Evolutionary conservation across 2,888 invertebrate species (phyloP), one percentile per base, ranked within the genome.

Genomic region (Euplagia quadripunctaria): DNA sequence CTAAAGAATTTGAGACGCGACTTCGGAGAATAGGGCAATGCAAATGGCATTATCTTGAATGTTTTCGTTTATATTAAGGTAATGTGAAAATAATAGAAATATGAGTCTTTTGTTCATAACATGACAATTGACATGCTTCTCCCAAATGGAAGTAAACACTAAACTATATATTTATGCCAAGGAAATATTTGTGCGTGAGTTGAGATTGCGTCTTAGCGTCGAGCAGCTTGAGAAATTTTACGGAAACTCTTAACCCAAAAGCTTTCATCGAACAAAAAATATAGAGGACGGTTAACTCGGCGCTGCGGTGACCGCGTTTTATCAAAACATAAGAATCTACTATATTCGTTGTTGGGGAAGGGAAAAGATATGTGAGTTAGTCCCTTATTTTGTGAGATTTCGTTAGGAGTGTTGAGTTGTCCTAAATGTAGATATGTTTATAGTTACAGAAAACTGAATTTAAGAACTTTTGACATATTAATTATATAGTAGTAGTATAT

Each of bases 221-320:
- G 49, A 65, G 64, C 17, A 41, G 55, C 65, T 43, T 49, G 75
- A 75, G 80, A 77, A 76, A 83, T 86, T 84, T 74, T 20, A 82
- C 84, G 86, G 86, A 87, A 87, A 86, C 85, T 79, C 83, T 87
- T 82, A 81, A 61, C 79, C 83, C 81, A 85, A 87, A 87, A 86
- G 84, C 84, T 88, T 88, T 88, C 83, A 85, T 77, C 72, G 81
- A 83, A 90, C 88, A 90, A 90, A 90, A 88, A 89, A 85, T 83
- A 85, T 83, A 79, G 75, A 74, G 78, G 79, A 65, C 76, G 80
- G 75, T 81, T 82, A 85, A 82, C 77, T 72, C 76, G 61, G 68
- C 72, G 73, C 69, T 77, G 73, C 55, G 71, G 77, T 77, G 80
- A 74, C 80, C 71, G 71, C 20, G 46, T 77, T 74, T 77, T 80